Conservation (phyloP, 2,113 vertebrate genomes). For the Candoia aspera region DNA sequence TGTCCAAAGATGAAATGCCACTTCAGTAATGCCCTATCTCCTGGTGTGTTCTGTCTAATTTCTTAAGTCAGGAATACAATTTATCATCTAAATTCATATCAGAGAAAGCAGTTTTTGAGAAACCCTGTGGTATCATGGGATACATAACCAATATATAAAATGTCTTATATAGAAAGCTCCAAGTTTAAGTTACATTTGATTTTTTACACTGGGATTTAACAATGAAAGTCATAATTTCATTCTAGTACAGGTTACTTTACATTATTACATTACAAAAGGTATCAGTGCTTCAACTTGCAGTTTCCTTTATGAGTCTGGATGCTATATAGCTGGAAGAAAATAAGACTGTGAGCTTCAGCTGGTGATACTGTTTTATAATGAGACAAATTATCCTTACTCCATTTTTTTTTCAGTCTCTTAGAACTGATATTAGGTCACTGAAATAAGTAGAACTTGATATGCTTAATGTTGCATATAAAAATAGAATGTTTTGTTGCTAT, state of each 20-base stretch:
- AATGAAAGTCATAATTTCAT: background rate
- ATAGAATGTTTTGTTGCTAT: conserved; percentile 11
- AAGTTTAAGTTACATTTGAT: background rate
- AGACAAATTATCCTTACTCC: background rate
- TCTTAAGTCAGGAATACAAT: background rate
- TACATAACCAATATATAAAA: background rate
- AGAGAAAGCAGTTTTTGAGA: background rate
- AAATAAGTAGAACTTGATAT: background rate
- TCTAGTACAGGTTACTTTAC: background rate
- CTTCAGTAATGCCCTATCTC: background rate
- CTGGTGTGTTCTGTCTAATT: background rate
- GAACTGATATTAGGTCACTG: background rate
- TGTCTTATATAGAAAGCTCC: background rate
- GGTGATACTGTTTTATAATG: background rate
- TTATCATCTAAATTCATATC: background rate
- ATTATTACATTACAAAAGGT: background rate
- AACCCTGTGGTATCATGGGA: background rate
- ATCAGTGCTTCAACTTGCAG: background rate
- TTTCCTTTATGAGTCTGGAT: background rate
- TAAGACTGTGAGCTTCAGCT: background rate
- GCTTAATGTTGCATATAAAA: background rate
- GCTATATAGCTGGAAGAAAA: background rate
- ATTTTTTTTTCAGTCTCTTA: background rate
- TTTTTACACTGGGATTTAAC: background rate
- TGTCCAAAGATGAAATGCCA: background rate